Evolutionary conservation across 2,888 invertebrate species (phyloP), one percentile per base, ranked within the genome.

Genomic region (Dynastes maya): DNA sequence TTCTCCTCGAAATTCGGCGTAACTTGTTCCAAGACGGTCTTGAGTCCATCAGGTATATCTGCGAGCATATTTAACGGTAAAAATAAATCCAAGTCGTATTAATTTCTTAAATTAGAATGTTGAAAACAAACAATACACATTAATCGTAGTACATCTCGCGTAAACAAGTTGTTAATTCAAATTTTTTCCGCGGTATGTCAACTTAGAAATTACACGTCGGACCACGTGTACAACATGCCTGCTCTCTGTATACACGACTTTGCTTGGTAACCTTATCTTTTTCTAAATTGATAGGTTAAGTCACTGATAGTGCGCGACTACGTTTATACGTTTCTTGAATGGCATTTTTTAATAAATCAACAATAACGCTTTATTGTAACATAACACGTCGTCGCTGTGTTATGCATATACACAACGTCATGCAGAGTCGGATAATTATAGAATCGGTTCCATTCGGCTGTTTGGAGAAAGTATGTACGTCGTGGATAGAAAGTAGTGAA

Each of bases 1-100:
- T 91, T 91, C 85, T 91, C 91, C 87, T 91, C 91, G 79, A 92
- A 88, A 84, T 90, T 89, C 2, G 91, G 91, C 81, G 91, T 91
- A 37, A 91, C 89, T 84, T 89, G 89, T 16, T 89, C 88, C 80
- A 92, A 83, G 77, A 91, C 88, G 77, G 90, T 87, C 80, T 89
- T 89, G 81, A 92, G 88, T 83, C 91, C 90, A 81, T 89, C 88
- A 79, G 90, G 89, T 81, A 91, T 88, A 83, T 91, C 91, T 78
- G 78, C 29, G 40, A 68, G 55, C 67, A 74, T 74, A 13, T 74
- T 61, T 74, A 29, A 40, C 27, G 22, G 37, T 45, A 61, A 49
- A 53, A 51, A 51, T n/a, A 9, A 68, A 8, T 16, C 49, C 8
- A 68, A 11, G 4, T 45, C 45, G 45, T 11, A 37, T 68, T 27